These are phyloP conservation scores for Meloidogyne hapla DNA, from an alignment of 1,140 invertebrate species.

Conservation along the genomic window DNA sequence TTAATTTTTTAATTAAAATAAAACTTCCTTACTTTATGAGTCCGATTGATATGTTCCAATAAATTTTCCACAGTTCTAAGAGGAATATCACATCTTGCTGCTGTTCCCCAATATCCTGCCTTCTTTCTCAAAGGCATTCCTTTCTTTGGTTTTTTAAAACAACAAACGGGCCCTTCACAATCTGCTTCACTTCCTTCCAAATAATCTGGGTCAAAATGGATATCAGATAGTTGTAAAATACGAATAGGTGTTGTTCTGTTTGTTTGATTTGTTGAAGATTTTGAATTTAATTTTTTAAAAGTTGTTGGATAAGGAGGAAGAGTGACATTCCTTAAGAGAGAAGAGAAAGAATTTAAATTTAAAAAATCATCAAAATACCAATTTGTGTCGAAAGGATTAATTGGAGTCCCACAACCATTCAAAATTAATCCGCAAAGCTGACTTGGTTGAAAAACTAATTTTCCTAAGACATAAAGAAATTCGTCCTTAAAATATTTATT, in stretches of 20 bases:
- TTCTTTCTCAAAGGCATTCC: slow-evolving; percentile 15
- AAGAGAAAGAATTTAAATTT: background rate
- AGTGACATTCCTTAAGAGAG: slow-evolving; percentile 8
- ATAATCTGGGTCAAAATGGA: slow-evolving; percentile 66
- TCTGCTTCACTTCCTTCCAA: slow-evolving; percentile 61
- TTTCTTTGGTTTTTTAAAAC: slow-evolving; percentile 39
- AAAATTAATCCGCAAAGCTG: slow-evolving; percentile 50
- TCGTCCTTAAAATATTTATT: slow-evolving; percentile 33
- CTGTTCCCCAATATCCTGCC: slow-evolving; percentile 62
- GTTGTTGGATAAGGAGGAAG: background rate
- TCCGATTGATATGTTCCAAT: slow-evolving; percentile 52
- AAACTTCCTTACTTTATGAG: slow-evolving; percentile 37
- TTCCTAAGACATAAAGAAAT: slow-evolving; percentile 49
- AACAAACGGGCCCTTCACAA: slow-evolving; percentile 67
- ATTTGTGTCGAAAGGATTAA: slow-evolving; percentile 49
- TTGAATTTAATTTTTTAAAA: background rate
- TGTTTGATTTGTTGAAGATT: background rate
- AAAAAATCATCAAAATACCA: slow-evolving; percentile 24
- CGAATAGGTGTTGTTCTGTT: slow-evolving; percentile 8
- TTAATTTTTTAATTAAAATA: background rate
- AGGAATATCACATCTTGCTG: slow-evolving; percentile 56
- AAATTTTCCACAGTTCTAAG: slow-evolving; percentile 56
- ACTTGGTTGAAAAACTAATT: slow-evolving; percentile 38
- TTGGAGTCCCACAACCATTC: slow-evolving; percentile 40
- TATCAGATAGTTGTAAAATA: slow-evolving; percentile 67